A percentile compares a stretch with the other conserved stretches of the same genome.
Conservation (phyloP, 2,797 vertebrate genomes). For the Onychomys leucogaster region DNA sequence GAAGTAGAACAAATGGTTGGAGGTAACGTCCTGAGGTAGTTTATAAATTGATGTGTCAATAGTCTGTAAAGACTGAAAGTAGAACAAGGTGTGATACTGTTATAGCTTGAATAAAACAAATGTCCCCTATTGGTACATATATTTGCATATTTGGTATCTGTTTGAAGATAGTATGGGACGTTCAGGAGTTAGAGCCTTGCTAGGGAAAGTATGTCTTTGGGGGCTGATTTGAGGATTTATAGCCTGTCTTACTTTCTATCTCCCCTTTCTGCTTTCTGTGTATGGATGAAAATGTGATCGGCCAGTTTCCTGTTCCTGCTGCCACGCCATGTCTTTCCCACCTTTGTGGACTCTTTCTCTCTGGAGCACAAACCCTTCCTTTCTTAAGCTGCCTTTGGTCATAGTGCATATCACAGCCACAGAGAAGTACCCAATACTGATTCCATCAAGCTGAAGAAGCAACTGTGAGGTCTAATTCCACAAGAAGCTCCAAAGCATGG, state of each 20-base stretch:
- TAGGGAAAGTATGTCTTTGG: too few relatives aligned
- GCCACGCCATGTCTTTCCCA: neutral
- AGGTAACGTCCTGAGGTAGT: neutral
- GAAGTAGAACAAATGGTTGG: neutral
- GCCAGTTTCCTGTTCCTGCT: neutral
- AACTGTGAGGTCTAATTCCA: neutral
- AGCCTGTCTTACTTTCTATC: neutral
- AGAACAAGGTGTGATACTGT: neutral
- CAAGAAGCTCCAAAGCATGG: neutral
- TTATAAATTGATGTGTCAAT: conserved; percentile 19
- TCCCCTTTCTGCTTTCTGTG: neutral
- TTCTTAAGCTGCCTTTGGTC: neutral
- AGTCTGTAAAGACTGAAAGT: neutral
- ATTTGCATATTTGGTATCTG: neutral
- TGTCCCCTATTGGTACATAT: neutral
- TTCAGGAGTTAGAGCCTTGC: neutral
- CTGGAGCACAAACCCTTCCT: neutral
- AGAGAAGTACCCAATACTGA: neutral
- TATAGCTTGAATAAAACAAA: neutral
- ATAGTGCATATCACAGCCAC: neutral
- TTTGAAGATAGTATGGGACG: neutral
- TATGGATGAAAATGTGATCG: neutral
- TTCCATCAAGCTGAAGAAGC: neutral
- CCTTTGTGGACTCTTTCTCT: neutral
- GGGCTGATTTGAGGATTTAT: neutral